A percentile compares a stretch with the other conserved stretches of the same genome.
Conservation (phyloP, 2,888 invertebrate genomes). For the Conistra vaccinii region DNA sequence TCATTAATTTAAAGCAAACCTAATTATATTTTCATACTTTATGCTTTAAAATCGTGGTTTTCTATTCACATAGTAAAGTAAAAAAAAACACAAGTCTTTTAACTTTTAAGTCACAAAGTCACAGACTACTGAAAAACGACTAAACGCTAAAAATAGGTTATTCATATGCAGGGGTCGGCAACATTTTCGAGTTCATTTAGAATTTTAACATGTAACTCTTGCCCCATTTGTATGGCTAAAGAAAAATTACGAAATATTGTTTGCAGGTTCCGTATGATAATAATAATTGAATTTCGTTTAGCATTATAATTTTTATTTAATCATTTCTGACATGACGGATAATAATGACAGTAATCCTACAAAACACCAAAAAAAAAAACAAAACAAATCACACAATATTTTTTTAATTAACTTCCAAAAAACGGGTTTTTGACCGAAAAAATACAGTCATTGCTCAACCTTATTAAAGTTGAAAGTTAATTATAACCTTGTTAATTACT, state of each 20-base stretch:
- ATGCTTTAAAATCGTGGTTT: not conserved
- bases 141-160: slow-evolving; percentile 43
- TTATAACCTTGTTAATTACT: slow-evolving; percentile 37
- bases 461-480: slow-evolving; percentile 25
- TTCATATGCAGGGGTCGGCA: slow-evolving; percentile 59
- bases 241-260: slow-evolving; percentile 13
- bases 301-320: not conserved
- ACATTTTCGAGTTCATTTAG: slow-evolving; percentile 63
- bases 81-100: slow-evolving; percentile 15
- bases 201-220: slow-evolving; percentile 62
- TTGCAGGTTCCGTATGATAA: slow-evolving; percentile 40
- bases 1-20: not conserved
- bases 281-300: not conserved
- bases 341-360: not conserved
- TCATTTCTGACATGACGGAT: not conserved
- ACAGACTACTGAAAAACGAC: slow-evolving; percentile 15
- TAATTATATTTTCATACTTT: not conserved
- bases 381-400: too few relatives aligned
- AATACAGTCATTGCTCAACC: not conserved
- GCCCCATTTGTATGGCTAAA: slow-evolving; percentile 33
- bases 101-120: slow-evolving; percentile 9
- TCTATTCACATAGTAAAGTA: not conserved
- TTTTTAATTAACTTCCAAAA: not conserved
- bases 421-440: not conserved
- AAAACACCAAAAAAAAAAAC: too few relatives aligned